Conservation (phyloP, 2,888 invertebrate genomes). For the Cotesia congregata region DNA sequence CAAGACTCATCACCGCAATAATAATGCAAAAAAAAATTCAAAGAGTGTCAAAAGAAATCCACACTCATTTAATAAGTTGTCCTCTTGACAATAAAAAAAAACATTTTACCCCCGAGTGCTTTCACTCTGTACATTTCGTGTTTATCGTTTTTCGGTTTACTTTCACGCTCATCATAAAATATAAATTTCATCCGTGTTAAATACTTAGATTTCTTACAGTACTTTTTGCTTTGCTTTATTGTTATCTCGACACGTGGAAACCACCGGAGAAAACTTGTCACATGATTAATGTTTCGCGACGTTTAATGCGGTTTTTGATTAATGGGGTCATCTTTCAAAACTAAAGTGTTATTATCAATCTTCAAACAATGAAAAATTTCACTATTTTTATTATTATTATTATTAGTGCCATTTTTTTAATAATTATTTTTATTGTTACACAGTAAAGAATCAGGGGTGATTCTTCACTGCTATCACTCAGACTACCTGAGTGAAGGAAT, state of each 20-base stretch:
- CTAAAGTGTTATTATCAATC: too few relatives aligned
- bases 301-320: slow-evolving; percentile 30
- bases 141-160: neutral
- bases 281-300: slow-evolving; percentile 43
- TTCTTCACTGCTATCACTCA: too few relatives aligned
- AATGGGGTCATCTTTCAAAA: slow-evolving; percentile 27
- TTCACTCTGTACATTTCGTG: neutral
- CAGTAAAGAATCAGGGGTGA: too few relatives aligned
- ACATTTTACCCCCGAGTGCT: neutral
- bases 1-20: neutral
- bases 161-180: neutral
- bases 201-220: slow-evolving; percentile 1
- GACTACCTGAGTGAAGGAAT: too few relatives aligned
- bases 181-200: neutral
- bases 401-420: neutral
- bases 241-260: slow-evolving; percentile 47
- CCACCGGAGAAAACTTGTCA: slow-evolving; percentile 24
- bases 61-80: slow-evolving; percentile 1
- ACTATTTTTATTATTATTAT: neutral
- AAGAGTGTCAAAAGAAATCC: neutral
- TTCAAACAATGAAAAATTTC: too few relatives aligned
- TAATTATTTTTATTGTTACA: neutral
- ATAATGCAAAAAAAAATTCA: neutral
- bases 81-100: neutral
- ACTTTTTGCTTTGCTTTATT: slow-evolving; percentile 34